Evolutionary conservation across 2,113 vertebrate genomes (phyloP).

Genomic region (Pachycephala philippinensis): DNA sequence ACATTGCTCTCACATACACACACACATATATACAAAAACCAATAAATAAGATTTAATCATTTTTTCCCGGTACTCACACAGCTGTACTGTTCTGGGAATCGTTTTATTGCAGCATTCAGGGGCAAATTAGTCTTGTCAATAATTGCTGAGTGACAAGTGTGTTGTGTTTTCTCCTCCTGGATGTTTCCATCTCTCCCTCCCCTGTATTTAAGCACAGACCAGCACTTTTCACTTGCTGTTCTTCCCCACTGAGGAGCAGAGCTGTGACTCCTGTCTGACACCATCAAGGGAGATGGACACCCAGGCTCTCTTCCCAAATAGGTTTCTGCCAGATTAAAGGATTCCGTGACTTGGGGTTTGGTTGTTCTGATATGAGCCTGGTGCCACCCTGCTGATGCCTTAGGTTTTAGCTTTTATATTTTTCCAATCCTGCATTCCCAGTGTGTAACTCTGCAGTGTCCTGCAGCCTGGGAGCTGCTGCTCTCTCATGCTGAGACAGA

Average conservation of each 20-base stretch:
- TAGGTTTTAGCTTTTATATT: no score
- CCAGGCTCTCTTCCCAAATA: rapidly evolving
- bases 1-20: background rate
- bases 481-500: no score
- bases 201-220: background rate
- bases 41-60: slow-evolving; percentile 42
- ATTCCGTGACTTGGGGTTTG: background rate
- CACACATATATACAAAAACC: background rate
- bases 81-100: slow-evolving; percentile 57
- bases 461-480: no score
- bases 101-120: slow-evolving; percentile 46
- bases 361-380: background rate
- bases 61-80: slow-evolving; percentile 52
- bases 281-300: background rate
- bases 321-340: background rate
- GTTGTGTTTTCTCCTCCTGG: background rate
- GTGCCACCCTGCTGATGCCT: background rate
- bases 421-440: no score
- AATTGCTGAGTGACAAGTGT: slow-evolving; percentile 12
- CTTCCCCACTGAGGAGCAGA: background rate
- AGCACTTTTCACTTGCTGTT: background rate
- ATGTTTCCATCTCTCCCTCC: background rate
- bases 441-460: no score
- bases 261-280: background rate
- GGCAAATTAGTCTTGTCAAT: slow-evolving; percentile 61